Evolutionary conservation across 2,113 vertebrate species (phyloP).

Genomic region (Melanerpes formicivorus): DNA sequence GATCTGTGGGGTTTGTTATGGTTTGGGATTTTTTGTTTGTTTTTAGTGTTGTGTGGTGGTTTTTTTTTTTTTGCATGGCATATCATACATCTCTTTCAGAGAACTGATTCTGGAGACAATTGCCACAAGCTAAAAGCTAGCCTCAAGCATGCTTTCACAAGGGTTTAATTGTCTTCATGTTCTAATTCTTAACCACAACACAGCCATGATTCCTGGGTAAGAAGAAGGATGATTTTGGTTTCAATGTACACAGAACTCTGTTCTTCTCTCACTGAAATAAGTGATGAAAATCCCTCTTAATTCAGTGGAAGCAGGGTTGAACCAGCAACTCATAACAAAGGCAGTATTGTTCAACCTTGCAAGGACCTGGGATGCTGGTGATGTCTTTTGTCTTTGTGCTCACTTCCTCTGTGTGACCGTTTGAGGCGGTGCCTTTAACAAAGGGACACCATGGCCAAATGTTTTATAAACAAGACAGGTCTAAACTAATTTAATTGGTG

Average conservation of each 20-base stretch:
- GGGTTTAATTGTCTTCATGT: not conserved
- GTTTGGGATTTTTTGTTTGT: too few species aligned
- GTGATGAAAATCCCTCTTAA: not conserved
- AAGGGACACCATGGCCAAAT: too few species aligned
- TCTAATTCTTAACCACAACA: not conserved
- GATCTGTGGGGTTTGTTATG: not conserved
- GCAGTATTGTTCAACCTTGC: not conserved
- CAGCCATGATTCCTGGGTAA: not conserved
- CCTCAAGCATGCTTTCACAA: not conserved
- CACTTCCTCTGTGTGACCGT: not conserved
- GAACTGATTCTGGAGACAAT: not conserved
- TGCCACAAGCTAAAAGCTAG: not conserved
- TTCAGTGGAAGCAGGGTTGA: slow-evolving; percentile 12
- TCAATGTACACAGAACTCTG: not conserved
- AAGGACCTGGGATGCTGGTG: slow-evolving; percentile 25
- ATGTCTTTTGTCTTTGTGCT: slow-evolving; percentile 30
- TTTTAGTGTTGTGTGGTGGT: too few species aligned
- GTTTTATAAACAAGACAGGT: too few species aligned
- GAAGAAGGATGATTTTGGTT: not conserved
- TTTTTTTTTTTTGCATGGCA: not conserved
- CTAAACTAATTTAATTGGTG: too few species aligned
- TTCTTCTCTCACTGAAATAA: not conserved
- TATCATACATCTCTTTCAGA: not conserved
- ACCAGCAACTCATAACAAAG: not conserved
- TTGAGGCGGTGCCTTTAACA: too few species aligned